These are phyloP conservation scores for Caenorhabditis sp. DNA, from an alignment of 2,888 invertebrate genomes.

Conservation along the genomic window DNA sequence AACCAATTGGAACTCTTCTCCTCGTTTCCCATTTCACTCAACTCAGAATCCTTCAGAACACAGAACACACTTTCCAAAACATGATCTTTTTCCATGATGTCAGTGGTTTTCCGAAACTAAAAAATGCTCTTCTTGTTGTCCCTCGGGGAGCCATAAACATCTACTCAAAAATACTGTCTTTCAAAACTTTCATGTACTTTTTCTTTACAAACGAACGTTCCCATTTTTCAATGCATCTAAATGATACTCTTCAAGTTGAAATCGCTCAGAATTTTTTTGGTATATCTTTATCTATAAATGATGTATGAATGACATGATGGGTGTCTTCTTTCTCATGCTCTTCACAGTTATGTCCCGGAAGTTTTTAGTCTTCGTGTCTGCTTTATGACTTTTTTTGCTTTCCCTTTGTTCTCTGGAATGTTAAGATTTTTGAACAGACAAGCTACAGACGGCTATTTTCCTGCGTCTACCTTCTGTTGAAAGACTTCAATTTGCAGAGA, in stretches of 20 bases:
- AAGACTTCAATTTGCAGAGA: conserved; percentile 23
- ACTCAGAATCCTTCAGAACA: too few species aligned
- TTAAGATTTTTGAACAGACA: background rate
- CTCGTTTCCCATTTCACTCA: too few species aligned
- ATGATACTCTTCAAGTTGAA: too few species aligned
- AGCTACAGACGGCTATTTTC: background rate
- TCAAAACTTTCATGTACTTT: background rate
- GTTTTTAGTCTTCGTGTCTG: background rate
- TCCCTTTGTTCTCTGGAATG: background rate
- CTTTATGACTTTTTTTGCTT: background rate
- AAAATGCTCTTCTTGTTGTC: background rate
- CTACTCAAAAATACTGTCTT: background rate
- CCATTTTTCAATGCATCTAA: too few species aligned
- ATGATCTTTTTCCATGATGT: background rate
- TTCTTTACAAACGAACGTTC: too few species aligned
- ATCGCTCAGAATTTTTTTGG: background rate
- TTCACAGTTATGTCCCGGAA: background rate
- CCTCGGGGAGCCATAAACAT: background rate
- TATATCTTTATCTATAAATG: background rate
- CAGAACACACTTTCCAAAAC: too few species aligned
- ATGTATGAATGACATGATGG: conserved; percentile 1
- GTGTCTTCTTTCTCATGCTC: background rate
- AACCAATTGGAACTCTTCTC: too few species aligned
- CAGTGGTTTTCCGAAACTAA: background rate
- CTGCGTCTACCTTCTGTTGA: background rate